Evolutionary conservation across 2,113 vertebrate species (phyloP).

Genomic region (Albula glossodonta): DNA sequence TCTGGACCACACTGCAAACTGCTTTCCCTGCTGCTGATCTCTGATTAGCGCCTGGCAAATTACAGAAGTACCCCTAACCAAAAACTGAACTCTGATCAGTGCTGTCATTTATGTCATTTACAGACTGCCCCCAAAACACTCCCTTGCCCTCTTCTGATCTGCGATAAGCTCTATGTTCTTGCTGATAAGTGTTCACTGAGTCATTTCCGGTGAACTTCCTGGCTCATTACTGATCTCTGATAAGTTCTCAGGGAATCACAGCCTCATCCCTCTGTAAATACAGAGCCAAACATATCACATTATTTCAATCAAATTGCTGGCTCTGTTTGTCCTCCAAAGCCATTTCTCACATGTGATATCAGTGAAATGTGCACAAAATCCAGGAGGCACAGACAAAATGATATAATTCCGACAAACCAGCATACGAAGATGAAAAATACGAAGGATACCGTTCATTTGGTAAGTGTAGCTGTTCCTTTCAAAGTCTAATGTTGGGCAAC

Average conservation of each 20-base stretch:
- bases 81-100: neutral
- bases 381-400: too few relatives aligned
- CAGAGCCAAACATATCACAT: neutral
- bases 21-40: neutral
- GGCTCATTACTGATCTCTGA: neutral
- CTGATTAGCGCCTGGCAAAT: neutral
- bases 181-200: neutral
- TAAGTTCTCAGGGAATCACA: neutral
- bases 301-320: neutral
- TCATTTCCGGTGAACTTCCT: neutral
- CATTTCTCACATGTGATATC: neutral
- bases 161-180: too few relatives aligned
- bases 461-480: neutral
- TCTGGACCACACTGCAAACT: too few relatives aligned
- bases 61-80: neutral
- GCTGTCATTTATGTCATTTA: neutral
- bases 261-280: neutral
- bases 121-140: neutral
- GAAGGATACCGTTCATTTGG: too few relatives aligned
- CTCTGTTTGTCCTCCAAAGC: neutral
- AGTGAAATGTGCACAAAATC: neutral
- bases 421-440: too few relatives aligned
- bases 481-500: neutral
- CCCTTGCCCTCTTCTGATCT: neutral
- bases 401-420: too few relatives aligned